Base-by-base conservation (phyloP, 2,888 invertebrate genomes). In the Nomada goodeniana region DNA sequence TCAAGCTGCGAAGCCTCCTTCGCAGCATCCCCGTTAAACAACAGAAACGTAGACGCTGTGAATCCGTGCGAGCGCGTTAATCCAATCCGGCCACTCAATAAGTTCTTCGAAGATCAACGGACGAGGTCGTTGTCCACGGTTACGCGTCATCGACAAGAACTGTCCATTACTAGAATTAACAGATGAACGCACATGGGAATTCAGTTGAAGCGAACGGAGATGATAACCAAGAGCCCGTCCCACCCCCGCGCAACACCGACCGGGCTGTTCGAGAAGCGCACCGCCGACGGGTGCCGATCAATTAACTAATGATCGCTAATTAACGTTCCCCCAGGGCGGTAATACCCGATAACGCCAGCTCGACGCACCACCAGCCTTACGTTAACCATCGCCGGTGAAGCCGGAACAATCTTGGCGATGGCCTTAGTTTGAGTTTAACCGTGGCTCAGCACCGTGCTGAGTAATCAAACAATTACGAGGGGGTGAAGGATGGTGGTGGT, bases 401-500 rank as follows among this genome's bases (percentile, higher is more conserved):
- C 72, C 85, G 84, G 86, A 89, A 82, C 86, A 91, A 89, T 92
- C 92, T 91, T 91, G 90, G 87, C 85, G 87, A 86, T 89, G 88
- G 88, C 88, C 89, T 90, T 90, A 92, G 92, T 93, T 92, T 89
- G 91, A 93, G 91, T 92, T 93, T 91, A 92, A 91, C 90, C 91
- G 91, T 91, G 89, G 91, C 91, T 92, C 92, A 90, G 91, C 90
- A 90, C 87, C 89, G 91, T 92, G 93, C 93, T 93, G 93, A 94
- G 93, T 94, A 93, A 94, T 93, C 93, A 93, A 93, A 94, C 93
- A 93, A 94, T 93, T 93, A 93, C 91, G 87, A 86, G 80, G 64
- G 77, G 74, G 64, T 29, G 77, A 15, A 18, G 53, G 76, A 59
- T 20, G 84, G 52, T 23, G 80, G 78, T 61, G 47, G 60, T 44